Conservation (phyloP, 2,113 vertebrate genomes). For the Drymodes brunneopygia region DNA sequence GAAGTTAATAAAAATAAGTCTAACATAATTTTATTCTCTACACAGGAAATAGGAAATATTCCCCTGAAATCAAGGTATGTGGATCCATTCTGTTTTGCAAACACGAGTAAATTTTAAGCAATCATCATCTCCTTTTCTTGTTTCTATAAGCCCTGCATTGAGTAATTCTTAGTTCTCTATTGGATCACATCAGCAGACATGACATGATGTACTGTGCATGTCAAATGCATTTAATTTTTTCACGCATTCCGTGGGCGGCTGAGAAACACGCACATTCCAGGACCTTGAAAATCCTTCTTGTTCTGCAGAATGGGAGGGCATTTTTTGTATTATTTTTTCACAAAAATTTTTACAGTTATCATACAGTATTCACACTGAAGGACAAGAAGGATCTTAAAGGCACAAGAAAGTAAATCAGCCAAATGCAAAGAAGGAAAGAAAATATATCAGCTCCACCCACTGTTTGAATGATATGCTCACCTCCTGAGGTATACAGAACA, state of each 20-base stretch:
- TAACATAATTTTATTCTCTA: not conserved
- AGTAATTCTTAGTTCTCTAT: not conserved
- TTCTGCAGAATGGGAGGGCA: not conserved
- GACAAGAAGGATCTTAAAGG: not conserved
- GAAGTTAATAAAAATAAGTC: not conserved
- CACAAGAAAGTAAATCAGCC: not conserved
- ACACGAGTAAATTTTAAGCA: not conserved
- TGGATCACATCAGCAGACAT: not conserved
- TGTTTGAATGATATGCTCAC: not conserved
- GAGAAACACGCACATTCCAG: conserved; percentile 1
- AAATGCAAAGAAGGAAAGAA: not conserved
- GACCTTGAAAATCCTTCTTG: not conserved
- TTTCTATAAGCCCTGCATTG: not conserved
- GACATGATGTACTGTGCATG: conserved; percentile 1
- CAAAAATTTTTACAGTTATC: not conserved
- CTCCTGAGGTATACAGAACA: not conserved
- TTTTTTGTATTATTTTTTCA: not conserved
- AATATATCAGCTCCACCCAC: not conserved
- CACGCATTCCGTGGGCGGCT: conserved; percentile 25
- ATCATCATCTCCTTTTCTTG: not conserved
- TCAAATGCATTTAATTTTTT: conserved; percentile 36
- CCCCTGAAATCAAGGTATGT: not conserved
- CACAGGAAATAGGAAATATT: not conserved
- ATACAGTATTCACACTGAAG: not conserved
- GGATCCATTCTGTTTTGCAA: not conserved